phyloP scores from a whole-genome alignment of 2,797 vertebrate species.

The Falco rusticolus region DNA sequence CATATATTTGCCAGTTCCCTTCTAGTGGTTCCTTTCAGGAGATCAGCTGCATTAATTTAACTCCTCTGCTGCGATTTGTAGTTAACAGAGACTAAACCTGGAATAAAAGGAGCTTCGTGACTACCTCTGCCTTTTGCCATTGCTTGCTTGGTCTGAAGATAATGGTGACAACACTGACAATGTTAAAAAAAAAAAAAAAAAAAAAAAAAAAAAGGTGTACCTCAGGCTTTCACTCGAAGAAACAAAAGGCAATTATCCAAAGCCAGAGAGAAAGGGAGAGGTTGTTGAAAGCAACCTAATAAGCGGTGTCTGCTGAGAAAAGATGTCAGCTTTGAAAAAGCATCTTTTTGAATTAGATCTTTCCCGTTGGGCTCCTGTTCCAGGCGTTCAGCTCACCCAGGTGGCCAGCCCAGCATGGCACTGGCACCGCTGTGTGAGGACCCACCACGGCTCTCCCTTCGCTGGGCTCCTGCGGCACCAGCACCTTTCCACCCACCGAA shows the following conservation, averaged over 20 bases:
- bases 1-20: background rate
- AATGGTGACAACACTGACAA: background rate
- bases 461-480: background rate
- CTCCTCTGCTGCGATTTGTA: background rate
- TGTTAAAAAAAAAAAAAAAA: background rate
- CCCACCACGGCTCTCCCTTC: rapidly evolving
- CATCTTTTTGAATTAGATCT: background rate
- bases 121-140: background rate
- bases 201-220: background rate
- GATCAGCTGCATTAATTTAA: constrained; percentile 20
- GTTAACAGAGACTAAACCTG: background rate
- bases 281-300: background rate
- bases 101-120: background rate
- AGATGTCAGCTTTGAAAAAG: background rate
- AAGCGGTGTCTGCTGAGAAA: background rate
- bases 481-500: background rate
- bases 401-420: background rate
- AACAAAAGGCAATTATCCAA: background rate
- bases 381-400: background rate
- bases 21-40: background rate
- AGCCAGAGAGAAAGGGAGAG: background rate
- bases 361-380: background rate
- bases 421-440: rapidly evolving
- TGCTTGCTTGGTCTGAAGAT: background rate
- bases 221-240: background rate